Percentiles rank a stretch among this genome's conserved stretches.
These are phyloP conservation scores for Neostethus bicornis DNA, from an alignment of 2,797 vertebrate genomes.

Conservation along the genomic window DNA sequence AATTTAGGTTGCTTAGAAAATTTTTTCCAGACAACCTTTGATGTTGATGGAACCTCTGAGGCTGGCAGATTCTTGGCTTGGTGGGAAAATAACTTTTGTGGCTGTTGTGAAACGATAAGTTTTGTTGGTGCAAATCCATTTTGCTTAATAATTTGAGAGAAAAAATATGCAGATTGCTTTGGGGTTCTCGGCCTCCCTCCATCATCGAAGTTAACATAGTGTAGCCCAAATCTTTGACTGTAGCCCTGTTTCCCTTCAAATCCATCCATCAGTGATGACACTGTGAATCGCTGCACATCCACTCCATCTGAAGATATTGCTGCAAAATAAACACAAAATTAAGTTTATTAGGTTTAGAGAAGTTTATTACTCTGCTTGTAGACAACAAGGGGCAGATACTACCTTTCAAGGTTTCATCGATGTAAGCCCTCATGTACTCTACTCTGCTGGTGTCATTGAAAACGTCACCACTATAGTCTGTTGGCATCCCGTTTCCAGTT, in stretches of 20 bases:
- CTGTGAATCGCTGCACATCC: constrained; percentile 82
- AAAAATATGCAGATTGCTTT: constrained; percentile 89
- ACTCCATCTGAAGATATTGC: constrained; percentile 74
- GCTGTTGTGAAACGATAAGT: not conserved
- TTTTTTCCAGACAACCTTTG: constrained; percentile 88
- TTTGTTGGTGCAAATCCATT: constrained; percentile 82
- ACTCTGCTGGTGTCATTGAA: constrained; percentile 81
- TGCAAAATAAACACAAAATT: constrained; percentile 55
- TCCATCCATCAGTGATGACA: constrained; percentile 89
- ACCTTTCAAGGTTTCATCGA: constrained; percentile 89
- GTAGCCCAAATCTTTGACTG: constrained; percentile 87
- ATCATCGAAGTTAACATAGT: constrained; percentile 84
- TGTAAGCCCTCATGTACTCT: constrained; percentile 82
- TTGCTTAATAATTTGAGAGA: constrained; percentile 81
- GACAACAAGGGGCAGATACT: too few relatives aligned
- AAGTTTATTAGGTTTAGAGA: not conserved
- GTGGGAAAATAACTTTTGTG: constrained; percentile 10
- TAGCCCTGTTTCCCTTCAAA: constrained; percentile 90
- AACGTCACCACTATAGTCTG: constrained; percentile 47
- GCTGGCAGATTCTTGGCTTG: constrained; percentile 60
- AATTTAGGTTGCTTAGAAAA: constrained; percentile 86
- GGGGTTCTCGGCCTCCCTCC: constrained; percentile 86
- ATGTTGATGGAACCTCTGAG: constrained; percentile 87
- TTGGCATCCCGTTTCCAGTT: constrained; percentile 44
- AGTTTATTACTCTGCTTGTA: too few relatives aligned